Evolutionary conservation across 2,888 invertebrate species (phyloP).

Genomic region (Ophion costatus): DNA sequence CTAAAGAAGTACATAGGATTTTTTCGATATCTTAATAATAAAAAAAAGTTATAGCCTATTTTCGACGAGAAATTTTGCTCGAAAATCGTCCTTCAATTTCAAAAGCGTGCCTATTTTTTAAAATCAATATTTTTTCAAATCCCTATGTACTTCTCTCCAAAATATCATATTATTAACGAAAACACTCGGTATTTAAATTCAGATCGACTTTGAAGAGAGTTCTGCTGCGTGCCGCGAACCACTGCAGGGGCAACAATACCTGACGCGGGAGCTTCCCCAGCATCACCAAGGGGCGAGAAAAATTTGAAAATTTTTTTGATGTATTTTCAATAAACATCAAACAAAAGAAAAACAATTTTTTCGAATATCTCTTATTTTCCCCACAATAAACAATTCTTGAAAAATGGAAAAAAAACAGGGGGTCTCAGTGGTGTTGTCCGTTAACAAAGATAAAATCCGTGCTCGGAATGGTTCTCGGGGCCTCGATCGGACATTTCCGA

Average conservation of each 20-base stretch:
- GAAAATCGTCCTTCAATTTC: no score
- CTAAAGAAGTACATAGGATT: no score
- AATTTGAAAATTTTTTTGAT: no score
- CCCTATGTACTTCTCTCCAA: conserved; percentile 56
- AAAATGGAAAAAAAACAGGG: conserved; percentile 1
- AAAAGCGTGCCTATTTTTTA: conserved; percentile 51
- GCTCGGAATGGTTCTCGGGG: no score
- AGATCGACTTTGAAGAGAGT: no score
- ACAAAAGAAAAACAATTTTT: not conserved
- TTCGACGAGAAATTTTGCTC: no score
- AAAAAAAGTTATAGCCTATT: no score
- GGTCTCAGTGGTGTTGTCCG: conserved; percentile 7
- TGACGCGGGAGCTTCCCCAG: conserved; percentile 50
- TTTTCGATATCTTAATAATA: no score
- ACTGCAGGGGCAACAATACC: conserved; percentile 56
- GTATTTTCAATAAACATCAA: no score
- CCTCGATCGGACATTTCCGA: no score
- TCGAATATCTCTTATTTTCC: not conserved
- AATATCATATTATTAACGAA: conserved; percentile 63
- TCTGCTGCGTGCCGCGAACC: conserved; percentile 58
- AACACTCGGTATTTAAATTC: conserved; percentile 58
- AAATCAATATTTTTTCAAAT: no score
- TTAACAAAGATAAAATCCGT: no score
- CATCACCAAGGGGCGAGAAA: conserved; percentile 39
- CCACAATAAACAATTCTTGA: not conserved